Base-by-base conservation (phyloP, 2,113 vertebrate species). In the Lepisosteus oculatus region DNA sequence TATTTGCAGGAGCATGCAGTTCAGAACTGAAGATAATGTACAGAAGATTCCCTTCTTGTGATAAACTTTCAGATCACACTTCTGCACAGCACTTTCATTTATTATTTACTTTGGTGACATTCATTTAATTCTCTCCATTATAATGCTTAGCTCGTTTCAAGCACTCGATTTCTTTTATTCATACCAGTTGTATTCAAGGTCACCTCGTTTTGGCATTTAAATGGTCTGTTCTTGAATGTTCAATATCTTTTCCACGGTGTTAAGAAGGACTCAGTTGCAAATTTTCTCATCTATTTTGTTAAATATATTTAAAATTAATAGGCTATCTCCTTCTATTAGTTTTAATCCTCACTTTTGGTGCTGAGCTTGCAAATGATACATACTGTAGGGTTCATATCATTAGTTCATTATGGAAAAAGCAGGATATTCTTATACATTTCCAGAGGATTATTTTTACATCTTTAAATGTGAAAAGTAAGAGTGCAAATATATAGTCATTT, bases 101-200 rank as follows among this genome's bases (percentile, higher is more conserved):
- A 65, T 65, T 65, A 65, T 65, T 65, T 65, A 65, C 62, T 65
- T 65, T 65, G 62, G 62, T 65, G 62, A 65, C 62, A 65, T 65
- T 65, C 62, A 65, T 65, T 65, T 65, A 65, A 65, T 65, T 65
- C 62, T 65, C 9, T 29, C 17, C 62, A 65, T 65, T 65, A 65
- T 65, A 65, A 65, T 65, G 62, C 62, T 42, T 65, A 65, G 62
- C 42, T 65, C 62, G 29, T 65, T 41, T 65, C 62, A 64, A 64
- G 2, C 3, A 17, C 62, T 64, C 42, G 17, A 41, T 15, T 64
- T 65, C 29, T 65, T 65, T 65, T 65, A 65, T 65, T 65, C 42
- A 65, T 65, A 65, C 29, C 62, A 11, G 62, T 65, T 65, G 3
- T 43, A 65, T 65, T 70, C 76, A 83, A 81, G 81, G 82, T 85